Percentiles rank a stretch among this genome's conserved stretches.
These are phyloP conservation scores for Perca schrenkii DNA, from an alignment of 2,113 vertebrate genomes.

Conservation along the genomic window DNA sequence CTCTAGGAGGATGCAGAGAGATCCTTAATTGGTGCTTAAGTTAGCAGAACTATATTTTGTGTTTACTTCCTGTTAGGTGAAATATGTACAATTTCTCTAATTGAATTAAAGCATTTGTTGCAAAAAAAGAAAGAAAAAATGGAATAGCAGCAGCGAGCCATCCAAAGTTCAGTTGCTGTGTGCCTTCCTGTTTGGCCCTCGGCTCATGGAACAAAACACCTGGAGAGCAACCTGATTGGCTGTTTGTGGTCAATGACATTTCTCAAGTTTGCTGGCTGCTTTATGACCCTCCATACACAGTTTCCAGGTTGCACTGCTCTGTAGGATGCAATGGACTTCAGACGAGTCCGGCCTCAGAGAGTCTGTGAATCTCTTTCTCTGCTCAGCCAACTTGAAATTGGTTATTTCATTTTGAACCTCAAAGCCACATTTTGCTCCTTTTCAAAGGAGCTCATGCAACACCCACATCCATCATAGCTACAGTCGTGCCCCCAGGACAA, in stretches of 20 bases:
- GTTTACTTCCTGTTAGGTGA: background rate
- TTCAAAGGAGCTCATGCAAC: conserved; percentile 38
- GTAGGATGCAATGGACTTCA: background rate
- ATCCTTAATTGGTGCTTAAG: background rate
- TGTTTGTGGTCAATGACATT: background rate
- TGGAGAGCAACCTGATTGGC: background rate
- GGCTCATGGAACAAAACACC: background rate
- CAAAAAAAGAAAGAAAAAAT: background rate
- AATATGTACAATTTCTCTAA: background rate
- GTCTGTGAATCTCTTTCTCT: conserved; percentile 5
- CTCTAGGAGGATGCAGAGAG: too few relatives aligned
- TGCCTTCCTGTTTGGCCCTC: background rate
- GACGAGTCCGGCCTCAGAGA: background rate
- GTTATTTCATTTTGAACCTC: conserved; percentile 36
- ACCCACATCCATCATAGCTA: conserved; percentile 29
- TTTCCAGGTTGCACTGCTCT: conserved; percentile 10
- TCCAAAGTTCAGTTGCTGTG: background rate
- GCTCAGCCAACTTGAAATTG: conserved; percentile 30
- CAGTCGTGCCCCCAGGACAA: background rate
- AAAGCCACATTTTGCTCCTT: conserved; percentile 25
- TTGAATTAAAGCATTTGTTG: background rate
- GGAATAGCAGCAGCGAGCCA: too few relatives aligned
- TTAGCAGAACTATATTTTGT: background rate
- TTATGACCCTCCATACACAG: background rate
- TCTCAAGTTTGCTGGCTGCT: background rate